Evolutionary conservation across 2,888 invertebrate genomes (phyloP), one percentile per base, ranked within the genome.

Genomic region (Andrena hattorfiana): DNA sequence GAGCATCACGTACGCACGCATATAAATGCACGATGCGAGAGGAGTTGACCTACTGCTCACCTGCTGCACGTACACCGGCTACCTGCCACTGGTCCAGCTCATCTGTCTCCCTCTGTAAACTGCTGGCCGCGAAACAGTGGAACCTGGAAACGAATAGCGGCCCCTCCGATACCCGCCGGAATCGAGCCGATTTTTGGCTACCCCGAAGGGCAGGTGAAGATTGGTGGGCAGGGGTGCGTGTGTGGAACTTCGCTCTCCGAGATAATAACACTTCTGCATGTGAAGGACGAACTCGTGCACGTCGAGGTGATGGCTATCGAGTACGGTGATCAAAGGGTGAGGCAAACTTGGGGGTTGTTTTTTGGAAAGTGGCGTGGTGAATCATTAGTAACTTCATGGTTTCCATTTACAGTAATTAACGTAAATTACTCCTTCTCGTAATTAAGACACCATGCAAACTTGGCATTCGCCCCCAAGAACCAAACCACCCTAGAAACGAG

Each of bases 41-140:
- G 51, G 77, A 63, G 79, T 80, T 82, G 80, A 78, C 72, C 67
- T 78, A 85, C 71, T 84, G 84, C 74, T 87, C 87, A 87, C 87
- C 87, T 87, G 87, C 87, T 85, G 83, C 85, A 73, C 86, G 51
- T 72, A 73, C 81, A 81, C 79, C 70, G 81, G 77, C 85, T 87
- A 87, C 87, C 87, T 85, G 87, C 85, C 77, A 76, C 62, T 81
- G 79, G 79, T 84, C 83, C 87, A 85, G 77, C 70, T 77, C 84
- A 59, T 87, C 87, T 72, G 81, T 85, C 80, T 80, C 86, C 66
- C 69, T 80, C 67, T 69, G 67, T 72, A 79, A 60, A 72, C 77
- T 71, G 80, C 75, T 71, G 77, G 16, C 62, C 66, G 51, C 56
- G 72, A 67, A 75, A 66, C 48, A 73, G 30, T 79, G 64, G 71